Percentiles rank a stretch among this genome's conserved stretches.
Evolutionary conservation across 2,797 vertebrate species (phyloP).

Genomic region (Esox lucius): DNA sequence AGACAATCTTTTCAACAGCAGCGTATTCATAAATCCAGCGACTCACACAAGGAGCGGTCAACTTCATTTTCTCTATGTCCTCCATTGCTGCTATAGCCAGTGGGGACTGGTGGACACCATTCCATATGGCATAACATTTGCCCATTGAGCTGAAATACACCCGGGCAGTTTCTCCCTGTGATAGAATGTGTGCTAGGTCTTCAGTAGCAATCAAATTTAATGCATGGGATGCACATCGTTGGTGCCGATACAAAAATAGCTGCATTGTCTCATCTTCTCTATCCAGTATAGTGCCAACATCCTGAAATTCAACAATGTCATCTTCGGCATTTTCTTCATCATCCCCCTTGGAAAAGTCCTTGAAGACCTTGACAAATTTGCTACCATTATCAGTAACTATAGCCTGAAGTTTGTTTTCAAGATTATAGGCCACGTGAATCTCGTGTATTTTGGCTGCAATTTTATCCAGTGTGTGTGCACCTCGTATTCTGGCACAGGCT

Average conservation of each 20-base stretch:
- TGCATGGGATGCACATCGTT: conserved; percentile 71
- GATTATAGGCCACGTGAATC: conserved; percentile 67
- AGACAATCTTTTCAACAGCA: conserved; percentile 68
- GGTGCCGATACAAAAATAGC: conserved; percentile 65
- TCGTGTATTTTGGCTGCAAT: conserved; percentile 69
- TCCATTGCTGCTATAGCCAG: conserved; percentile 64
- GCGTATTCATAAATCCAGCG: conserved; percentile 76
- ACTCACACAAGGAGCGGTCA: conserved; percentile 59
- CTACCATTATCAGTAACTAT: conserved; percentile 73
- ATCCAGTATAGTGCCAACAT: conserved; percentile 62
- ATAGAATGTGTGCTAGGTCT: conserved; percentile 71
- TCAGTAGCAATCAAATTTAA: conserved; percentile 67
- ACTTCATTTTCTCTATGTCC: conserved; percentile 69
- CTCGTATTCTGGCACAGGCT: conserved; percentile 65
- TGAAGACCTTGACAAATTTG: conserved; percentile 69
- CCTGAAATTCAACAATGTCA: conserved; percentile 66
- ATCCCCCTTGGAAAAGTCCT: conserved; percentile 64
- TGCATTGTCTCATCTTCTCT: conserved; percentile 69
- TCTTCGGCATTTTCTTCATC: conserved; percentile 53
- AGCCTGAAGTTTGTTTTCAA: conserved; percentile 74
- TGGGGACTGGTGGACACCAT: conserved; percentile 68
- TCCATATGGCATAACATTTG: conserved; percentile 70
- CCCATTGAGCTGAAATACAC: conserved; percentile 68
- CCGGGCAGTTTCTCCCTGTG: conserved; percentile 68
- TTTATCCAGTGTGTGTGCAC: conserved; percentile 62